Percentiles rank a stretch among this genome's conserved stretches.
Evolutionary conservation across 2,888 invertebrate genomes (phyloP).

Genomic region (Cataglyphis albicans): DNA sequence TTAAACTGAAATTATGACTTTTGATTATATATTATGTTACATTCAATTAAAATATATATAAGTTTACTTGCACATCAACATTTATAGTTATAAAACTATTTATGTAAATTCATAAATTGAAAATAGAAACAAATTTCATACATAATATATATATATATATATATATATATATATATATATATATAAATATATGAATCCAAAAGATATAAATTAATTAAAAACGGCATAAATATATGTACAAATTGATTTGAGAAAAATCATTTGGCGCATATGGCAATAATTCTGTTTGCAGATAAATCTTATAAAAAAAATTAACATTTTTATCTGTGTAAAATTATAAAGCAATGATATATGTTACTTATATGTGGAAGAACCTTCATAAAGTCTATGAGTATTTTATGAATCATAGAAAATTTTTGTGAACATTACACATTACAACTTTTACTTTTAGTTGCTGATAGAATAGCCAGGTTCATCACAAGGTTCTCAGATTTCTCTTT

Average conservation of each 20-base stretch:
- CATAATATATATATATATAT: neutral
- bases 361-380: slow-evolving; percentile 79
- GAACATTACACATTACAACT: slow-evolving; percentile 69
- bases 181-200: slow-evolving; percentile 18
- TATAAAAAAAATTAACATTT: slow-evolving; percentile 60
- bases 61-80: neutral
- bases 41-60: neutral
- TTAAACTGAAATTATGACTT: slow-evolving; percentile 23
- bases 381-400: slow-evolving; percentile 54
- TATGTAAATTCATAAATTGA: slow-evolving; percentile 7
- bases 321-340: slow-evolving; percentile 65
- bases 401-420: slow-evolving; percentile 78
- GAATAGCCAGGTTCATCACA: slow-evolving; percentile 73
- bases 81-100: slow-evolving; percentile 1
- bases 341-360: slow-evolving; percentile 69
- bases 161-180: slow-evolving; percentile 18
- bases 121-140: slow-evolving; percentile 10
- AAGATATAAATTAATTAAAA: slow-evolving; percentile 31
- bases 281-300: slow-evolving; percentile 41
- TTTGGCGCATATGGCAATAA: slow-evolving; percentile 46
- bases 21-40: slow-evolving; percentile 22
- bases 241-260: slow-evolving; percentile 43
- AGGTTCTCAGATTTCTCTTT: slow-evolving; percentile 78
- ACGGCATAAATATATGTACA: slow-evolving; percentile 17
- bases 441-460: slow-evolving; percentile 72